phyloP scores from a whole-genome alignment of 2,888 invertebrate genomes.

The Cheilosia pagana region DNA sequence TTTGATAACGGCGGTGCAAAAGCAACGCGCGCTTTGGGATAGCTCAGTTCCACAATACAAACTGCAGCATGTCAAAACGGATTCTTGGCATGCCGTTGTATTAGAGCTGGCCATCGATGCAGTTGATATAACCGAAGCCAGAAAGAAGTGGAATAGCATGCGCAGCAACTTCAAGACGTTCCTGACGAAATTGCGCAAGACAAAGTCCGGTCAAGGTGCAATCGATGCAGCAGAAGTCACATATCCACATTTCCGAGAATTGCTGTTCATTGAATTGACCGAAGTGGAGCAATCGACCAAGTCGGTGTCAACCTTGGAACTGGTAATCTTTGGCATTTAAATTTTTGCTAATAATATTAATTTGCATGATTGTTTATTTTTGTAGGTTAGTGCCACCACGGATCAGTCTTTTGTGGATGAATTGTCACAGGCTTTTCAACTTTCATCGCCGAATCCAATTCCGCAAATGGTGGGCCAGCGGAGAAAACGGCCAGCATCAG shows the following conservation, averaged over 20 bases:
- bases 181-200: background rate
- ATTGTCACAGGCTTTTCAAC: background rate
- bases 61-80: no score
- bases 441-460: constrained; percentile 5
- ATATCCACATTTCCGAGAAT: constrained; percentile 4
- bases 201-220: background rate
- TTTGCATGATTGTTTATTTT: constrained; percentile 1
- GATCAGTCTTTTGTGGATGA: constrained; percentile 3
- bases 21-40: no score
- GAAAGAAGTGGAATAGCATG: no score
- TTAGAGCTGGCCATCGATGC: no score
- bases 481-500: background rate
- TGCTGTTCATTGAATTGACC: constrained; percentile 1
- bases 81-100: no score
- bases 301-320: background rate
- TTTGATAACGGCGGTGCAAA: no score
- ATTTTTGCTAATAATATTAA: background rate
- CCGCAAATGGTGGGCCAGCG: constrained; percentile 7
- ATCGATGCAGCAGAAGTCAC: background rate
- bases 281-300: constrained; percentile 17
- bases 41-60: no score
- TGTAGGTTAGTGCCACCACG: background rate
- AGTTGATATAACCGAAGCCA: no score
- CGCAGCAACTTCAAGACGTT: background rate
- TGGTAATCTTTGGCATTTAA: background rate